phyloP scores from a whole-genome alignment of 2,888 invertebrate species.

The Ormyrus pomaceus region DNA sequence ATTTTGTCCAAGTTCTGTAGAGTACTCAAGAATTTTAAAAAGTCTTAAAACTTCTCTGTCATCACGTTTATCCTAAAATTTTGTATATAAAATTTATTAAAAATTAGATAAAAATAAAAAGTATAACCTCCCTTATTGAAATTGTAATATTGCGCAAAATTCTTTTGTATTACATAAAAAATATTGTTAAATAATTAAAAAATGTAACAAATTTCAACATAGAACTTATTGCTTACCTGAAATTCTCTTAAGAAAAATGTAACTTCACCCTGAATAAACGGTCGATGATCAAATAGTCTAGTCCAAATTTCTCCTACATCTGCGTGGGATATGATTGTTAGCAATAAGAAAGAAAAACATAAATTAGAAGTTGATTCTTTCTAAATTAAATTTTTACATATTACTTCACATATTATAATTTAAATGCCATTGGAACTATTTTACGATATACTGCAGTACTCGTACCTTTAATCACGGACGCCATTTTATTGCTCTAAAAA shows the following conservation, averaged over 20 bases:
- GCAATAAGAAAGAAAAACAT: slow-evolving; percentile 19
- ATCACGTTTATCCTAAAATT: slow-evolving; percentile 82
- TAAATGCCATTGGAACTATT: slow-evolving; percentile 34
- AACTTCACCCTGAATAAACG: slow-evolving; percentile 91
- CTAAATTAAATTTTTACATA: slow-evolving; percentile 14
- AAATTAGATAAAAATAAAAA: too few relatives aligned
- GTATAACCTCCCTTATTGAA: too few relatives aligned
- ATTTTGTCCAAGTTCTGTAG: slow-evolving; percentile 86
- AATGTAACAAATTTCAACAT: not conserved
- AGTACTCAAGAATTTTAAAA: slow-evolving; percentile 85
- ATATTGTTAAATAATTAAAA: not conserved
- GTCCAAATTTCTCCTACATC: slow-evolving; percentile 90
- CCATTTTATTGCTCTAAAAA: slow-evolving; percentile 64
- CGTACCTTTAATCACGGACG: slow-evolving; percentile 73
- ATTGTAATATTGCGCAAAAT: too few relatives aligned
- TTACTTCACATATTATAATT: not conserved
- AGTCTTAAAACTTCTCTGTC: slow-evolving; percentile 89
- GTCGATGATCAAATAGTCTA: slow-evolving; percentile 90
- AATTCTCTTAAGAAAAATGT: slow-evolving; percentile 89
- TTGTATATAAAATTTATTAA: not conserved
- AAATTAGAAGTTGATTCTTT: slow-evolving; percentile 3
- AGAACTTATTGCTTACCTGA: slow-evolving; percentile 80
- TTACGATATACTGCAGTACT: slow-evolving; percentile 19
- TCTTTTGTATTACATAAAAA: not conserved
- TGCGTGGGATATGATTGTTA: slow-evolving; percentile 69